Conservation (phyloP, 2,797 vertebrate species). For the Falco columbarius region DNA sequence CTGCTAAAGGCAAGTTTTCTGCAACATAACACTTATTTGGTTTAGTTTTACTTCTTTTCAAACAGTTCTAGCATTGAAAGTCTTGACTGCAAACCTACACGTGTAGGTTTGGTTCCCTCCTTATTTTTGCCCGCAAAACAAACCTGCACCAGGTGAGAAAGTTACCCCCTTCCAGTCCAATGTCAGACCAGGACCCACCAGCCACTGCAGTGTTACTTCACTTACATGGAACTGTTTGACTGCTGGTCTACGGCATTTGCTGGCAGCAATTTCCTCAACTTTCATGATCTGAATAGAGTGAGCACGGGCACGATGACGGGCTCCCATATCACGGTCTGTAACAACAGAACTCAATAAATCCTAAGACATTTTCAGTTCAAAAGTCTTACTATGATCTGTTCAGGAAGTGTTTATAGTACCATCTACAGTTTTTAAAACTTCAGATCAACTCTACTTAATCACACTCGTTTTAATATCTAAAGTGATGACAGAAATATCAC, state of each 20-base stretch:
- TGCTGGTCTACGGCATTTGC: conserved; percentile 59
- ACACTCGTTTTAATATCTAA: background rate
- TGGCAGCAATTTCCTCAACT: conserved; percentile 90
- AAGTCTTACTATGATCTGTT: background rate
- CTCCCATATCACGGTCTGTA: conserved; percentile 95
- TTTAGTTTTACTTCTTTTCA: background rate
- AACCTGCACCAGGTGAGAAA: background rate
- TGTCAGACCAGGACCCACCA: fast-evolving
- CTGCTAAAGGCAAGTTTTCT: background rate
- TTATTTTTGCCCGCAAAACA: background rate
- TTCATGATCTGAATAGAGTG: conserved; percentile 99
- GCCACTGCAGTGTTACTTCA: background rate
- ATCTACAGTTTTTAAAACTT: background rate
- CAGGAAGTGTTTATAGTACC: background rate
- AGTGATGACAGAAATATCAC: background rate
- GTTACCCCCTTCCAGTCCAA: background rate
- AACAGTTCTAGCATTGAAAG: background rate
- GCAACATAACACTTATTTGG: fast-evolving
- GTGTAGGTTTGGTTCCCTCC: background rate
- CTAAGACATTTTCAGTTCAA: background rate
- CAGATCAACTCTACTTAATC: background rate
- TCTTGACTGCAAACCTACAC: background rate
- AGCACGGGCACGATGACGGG: conserved; percentile 93
- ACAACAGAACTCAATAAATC: background rate
- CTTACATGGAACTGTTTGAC: conserved; percentile 85